Evolutionary conservation across 2,797 vertebrate genomes (phyloP), one percentile per base, ranked within the genome.

Genomic region (Ara ararauna): DNA sequence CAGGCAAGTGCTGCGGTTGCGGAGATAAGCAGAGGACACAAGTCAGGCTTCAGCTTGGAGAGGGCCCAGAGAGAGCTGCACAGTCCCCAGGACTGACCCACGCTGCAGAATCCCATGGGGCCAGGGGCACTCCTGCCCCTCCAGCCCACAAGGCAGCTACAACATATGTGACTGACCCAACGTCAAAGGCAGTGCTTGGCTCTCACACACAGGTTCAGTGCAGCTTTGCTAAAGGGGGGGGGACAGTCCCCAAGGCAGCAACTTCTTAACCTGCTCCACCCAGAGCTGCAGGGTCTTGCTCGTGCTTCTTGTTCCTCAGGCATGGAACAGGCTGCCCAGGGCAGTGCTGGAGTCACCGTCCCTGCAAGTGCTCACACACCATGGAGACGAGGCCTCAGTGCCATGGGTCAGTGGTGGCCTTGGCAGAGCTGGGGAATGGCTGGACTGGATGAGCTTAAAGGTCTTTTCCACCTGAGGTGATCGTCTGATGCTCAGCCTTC

Each of bases 111-210:
- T 34, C 21, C 54, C 54, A 15, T 24, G n/a, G 10, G n/a, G n/a
- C n/a, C 32, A 58, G 56, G 54, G 40, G 40, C 0, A 1, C 47
- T 54, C 32, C 72, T 11, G 5, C 13, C 40, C n/a, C 4, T 10
- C 4, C 1, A 19, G 10, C 51, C n/a, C 4, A 4, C 2, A 0
- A 3, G 53, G 50, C 77, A 44, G 77, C 61, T 53, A 26, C 45
- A 58, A 26, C 61, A 27, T 1, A 6, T 2, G 13, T 0, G 29
- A 19, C 44, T 15, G 27, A 67, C 13, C 6, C 34, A 5, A 2
- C 0, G 0, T 3, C 70, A 71, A 15, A 75, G 48, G 26, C 75
- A 32, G 22, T 2, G 0, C 9, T 38, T 22, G 50, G n/a, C n/a
- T 56, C 85, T 60, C 61, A 23, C 76, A 12, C 6, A 4, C 62